Percentiles rank a stretch among this genome's conserved stretches.
Evolutionary conservation across 1,140 invertebrate genomes (phyloP).

Genomic region (Zaprionus capensis): DNA sequence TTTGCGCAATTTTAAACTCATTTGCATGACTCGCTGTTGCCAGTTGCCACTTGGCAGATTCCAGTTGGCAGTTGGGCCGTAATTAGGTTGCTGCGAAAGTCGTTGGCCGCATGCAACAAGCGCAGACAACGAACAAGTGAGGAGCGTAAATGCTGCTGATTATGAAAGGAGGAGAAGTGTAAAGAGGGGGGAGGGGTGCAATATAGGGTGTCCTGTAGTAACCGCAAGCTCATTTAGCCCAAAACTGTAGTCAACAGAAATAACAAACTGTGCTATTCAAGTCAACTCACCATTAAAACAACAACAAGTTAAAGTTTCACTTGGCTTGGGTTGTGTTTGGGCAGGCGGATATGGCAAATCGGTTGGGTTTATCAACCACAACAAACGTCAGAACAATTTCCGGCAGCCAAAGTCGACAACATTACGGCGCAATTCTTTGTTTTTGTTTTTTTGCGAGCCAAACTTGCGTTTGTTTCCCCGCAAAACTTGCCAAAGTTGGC

Average conservation of each 20-base stretch:
- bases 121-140: neutral
- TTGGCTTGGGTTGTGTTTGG: neutral
- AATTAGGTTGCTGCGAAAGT: slow-evolving; percentile 50
- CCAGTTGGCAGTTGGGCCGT: slow-evolving; percentile 8
- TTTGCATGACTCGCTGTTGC: slow-evolving; percentile 50
- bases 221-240: neutral
- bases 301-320: slow-evolving; percentile 9
- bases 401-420: slow-evolving; percentile 47
- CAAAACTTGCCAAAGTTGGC: slow-evolving; percentile 12
- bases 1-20: slow-evolving; percentile 51
- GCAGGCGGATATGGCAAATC: slow-evolving; percentile 34
- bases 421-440: slow-evolving; percentile 33
- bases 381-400: slow-evolving; percentile 72
- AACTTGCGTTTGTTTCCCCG: neutral
- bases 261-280: slow-evolving; percentile 4
- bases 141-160: neutral
- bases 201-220: neutral
- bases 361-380: slow-evolving; percentile 60
- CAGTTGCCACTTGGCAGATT: neutral
- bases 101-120: slow-evolving; percentile 16
- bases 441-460: neutral
- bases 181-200: too few species aligned
- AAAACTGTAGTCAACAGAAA: neutral
- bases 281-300: neutral
- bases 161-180: neutral